These are phyloP conservation scores for Entelurus aequoreus DNA, from an alignment of 2,113 vertebrate genomes.

Conservation along the genomic window DNA sequence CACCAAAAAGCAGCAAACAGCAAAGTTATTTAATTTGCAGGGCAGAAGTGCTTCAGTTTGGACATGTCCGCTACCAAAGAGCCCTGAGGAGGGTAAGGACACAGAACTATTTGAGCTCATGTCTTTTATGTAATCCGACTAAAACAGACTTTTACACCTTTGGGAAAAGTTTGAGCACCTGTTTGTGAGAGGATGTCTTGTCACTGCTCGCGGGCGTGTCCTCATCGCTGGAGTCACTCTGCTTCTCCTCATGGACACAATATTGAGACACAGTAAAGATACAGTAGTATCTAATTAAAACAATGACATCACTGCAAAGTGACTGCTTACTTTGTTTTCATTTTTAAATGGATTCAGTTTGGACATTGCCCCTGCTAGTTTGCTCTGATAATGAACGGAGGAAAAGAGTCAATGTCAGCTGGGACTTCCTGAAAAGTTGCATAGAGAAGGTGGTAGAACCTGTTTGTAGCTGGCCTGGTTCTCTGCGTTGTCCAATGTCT, in stretches of 20 bases:
- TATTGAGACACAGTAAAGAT: not conserved
- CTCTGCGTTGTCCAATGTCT: conserved; percentile 18
- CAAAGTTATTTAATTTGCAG: conserved; percentile 41
- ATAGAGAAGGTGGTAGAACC: conserved; percentile 14
- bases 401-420: not conserved
- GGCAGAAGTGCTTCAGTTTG: conserved; percentile 41
- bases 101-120: not conserved
- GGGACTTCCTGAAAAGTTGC: too few relatives aligned
- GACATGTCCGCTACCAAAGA: conserved; percentile 31
- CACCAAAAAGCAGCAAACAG: too few relatives aligned
- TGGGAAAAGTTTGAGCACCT: conserved; percentile 27
- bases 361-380: conserved; percentile 33
- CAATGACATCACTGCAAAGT: not conserved
- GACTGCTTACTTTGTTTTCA: conserved; percentile 33
- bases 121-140: too few relatives aligned
- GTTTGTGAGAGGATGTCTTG: conserved; percentile 33
- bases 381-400: conserved; percentile 31
- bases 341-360: conserved; percentile 51
- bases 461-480: conserved; percentile 38
- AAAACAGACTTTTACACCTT: too few relatives aligned
- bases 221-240: conserved; percentile 19
- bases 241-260: conserved; percentile 30
- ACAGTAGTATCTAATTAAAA: not conserved
- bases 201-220: conserved; percentile 13
- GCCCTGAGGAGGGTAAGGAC: conserved; percentile 17